Evolutionary conservation across 1,140 invertebrate species (phyloP).

Genomic region (Cardiocondyla obscurior): DNA sequence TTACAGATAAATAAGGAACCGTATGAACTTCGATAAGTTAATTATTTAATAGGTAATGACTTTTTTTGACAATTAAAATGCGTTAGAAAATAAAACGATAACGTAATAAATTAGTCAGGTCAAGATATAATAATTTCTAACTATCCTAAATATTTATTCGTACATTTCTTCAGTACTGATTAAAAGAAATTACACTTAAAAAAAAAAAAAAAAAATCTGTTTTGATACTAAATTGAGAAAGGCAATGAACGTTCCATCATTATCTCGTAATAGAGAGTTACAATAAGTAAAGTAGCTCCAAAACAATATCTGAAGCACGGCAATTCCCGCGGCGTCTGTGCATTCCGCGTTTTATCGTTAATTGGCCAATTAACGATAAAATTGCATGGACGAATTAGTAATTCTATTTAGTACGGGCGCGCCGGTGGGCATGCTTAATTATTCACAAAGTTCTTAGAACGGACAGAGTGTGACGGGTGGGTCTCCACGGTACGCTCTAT

Average conservation of each 20-base stretch:
- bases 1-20: not conserved
- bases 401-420: slow-evolving; percentile 62
- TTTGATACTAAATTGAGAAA: not conserved
- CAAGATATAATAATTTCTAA: not conserved
- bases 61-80: not conserved
- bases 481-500: slow-evolving; percentile 31
- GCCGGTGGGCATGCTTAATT: slow-evolving; percentile 50
- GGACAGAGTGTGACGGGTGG: slow-evolving; percentile 33
- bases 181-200: not conserved
- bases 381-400: slow-evolving; percentile 69
- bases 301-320: slow-evolving; percentile 8
- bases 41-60: not conserved
- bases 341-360: slow-evolving; percentile 36
- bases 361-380: slow-evolving; percentile 50
- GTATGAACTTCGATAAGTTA: not conserved
- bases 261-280: not conserved
- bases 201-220: not conserved
- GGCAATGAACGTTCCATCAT: not conserved
- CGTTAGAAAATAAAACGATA: not conserved
- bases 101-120: not conserved
- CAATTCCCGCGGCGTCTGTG: slow-evolving; percentile 4
- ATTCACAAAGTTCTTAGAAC: slow-evolving; percentile 63
- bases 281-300: not conserved
- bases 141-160: not conserved
- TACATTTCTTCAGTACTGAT: not conserved